phyloP scores from a whole-genome alignment of 2,888 invertebrate genomes.

The Heliothis peltigera region DNA sequence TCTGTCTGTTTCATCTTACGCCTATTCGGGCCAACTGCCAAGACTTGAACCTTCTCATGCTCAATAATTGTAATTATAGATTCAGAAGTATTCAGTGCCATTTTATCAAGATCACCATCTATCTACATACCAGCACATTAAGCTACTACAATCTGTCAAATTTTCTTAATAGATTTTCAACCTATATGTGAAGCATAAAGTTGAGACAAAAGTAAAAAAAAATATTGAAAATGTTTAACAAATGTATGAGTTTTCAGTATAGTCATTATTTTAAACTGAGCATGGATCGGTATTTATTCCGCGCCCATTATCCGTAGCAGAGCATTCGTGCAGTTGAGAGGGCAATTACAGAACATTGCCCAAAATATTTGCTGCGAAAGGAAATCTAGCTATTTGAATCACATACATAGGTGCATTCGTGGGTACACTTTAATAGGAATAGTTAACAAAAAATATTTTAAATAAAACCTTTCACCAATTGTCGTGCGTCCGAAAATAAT shows the following conservation, averaged over 20 bases:
- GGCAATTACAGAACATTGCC: conserved; percentile 33
- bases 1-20: conserved; percentile 24
- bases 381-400: background rate
- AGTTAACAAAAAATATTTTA: conserved; percentile 10
- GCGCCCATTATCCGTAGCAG: conserved; percentile 14
- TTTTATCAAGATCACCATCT: conserved; percentile 24
- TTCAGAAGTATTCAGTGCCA: background rate
- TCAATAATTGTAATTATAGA: conserved; percentile 15
- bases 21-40: conserved; percentile 30
- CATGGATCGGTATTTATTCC: conserved; percentile 23
- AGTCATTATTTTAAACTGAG: conserved; percentile 27
- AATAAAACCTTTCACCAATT: conserved; percentile 5
- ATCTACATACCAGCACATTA: no score
- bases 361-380: conserved; percentile 11
- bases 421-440: background rate
- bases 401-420: background rate
- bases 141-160: no score
- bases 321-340: conserved; percentile 31
- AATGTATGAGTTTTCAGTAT: conserved; percentile 1
- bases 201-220: no score
- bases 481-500: conserved; percentile 5
- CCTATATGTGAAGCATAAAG: no score
- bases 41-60: conserved; percentile 13
- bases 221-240: conserved; percentile 16
- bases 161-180: no score